Percentiles rank a stretch among this genome's conserved stretches.
Evolutionary conservation across 2,113 vertebrate genomes (phyloP).

Genomic region (Phodopus roborovskii): DNA sequence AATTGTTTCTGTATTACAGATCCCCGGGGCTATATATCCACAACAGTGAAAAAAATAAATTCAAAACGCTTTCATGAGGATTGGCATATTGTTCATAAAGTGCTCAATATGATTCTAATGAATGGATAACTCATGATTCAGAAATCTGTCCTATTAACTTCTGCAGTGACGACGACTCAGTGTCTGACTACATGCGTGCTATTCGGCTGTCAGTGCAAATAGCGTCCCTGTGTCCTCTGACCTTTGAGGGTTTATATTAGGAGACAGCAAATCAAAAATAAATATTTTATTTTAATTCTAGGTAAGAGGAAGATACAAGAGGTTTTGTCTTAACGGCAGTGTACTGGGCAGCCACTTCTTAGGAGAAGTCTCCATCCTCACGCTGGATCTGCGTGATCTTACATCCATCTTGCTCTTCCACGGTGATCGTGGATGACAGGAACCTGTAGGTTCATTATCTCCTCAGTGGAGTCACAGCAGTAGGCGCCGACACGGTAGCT

Average conservation of each 20-base stretch:
- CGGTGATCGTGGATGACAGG: background rate
- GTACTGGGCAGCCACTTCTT: background rate
- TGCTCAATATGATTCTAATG: constrained; percentile 30
- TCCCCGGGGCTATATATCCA: constrained; percentile 19
- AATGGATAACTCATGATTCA: background rate
- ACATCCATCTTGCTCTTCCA: background rate
- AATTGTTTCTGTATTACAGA: constrained; percentile 47
- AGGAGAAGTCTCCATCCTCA: background rate
- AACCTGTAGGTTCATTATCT: background rate
- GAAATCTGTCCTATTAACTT: background rate
- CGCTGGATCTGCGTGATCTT: background rate
- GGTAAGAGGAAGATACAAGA: background rate
- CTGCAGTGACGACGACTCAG: constrained; percentile 10
- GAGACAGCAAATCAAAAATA: background rate
- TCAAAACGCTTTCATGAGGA: constrained; percentile 59
- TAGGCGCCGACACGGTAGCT: background rate
- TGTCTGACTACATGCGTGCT: fast-evolving
- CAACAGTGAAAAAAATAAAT: constrained; percentile 53
- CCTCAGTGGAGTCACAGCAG: background rate
- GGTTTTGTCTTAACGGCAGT: background rate
- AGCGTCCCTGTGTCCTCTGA: no score
- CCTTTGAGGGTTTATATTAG: background rate
- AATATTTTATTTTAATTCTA: background rate
- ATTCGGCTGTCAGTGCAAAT: background rate
- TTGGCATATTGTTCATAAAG: constrained; percentile 63